A percentile compares a stretch with the other conserved stretches of the same genome.
phyloP scores from a whole-genome alignment of 37 sponge, comb jelly and placozoan species.

The Hexactinellida sp. region DNA sequence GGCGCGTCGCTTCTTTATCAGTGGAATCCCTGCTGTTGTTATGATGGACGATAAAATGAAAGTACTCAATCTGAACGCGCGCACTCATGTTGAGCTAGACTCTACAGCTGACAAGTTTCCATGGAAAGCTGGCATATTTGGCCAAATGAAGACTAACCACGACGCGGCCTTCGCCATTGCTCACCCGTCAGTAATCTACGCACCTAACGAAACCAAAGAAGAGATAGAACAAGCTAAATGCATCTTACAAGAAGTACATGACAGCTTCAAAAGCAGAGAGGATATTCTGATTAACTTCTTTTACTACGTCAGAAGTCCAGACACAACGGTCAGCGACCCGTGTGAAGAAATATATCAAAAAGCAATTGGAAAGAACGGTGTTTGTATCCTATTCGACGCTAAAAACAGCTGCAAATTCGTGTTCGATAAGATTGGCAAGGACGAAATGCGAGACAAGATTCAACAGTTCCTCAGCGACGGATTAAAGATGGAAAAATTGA shows the following conservation, averaged over 20 bases:
- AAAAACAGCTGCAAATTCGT: neutral
- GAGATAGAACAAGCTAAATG: neutral
- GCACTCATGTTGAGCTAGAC: neutral
- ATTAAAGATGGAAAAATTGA: neutral
- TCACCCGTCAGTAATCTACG: neutral
- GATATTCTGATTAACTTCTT: neutral
- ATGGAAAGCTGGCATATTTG: neutral
- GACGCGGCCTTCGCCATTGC: neutral
- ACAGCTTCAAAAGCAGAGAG: neutral
- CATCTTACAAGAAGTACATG: neutral
- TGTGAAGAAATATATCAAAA: neutral
- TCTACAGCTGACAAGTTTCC: neutral
- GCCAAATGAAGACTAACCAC: neutral
- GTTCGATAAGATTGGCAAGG: neutral
- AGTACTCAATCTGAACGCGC: neutral
- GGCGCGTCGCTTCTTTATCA: constrained; percentile 12
- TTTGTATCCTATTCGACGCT: neutral
- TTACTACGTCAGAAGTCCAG: neutral
- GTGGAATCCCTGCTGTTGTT: neutral
- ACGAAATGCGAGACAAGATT: neutral
- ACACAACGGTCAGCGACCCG: neutral
- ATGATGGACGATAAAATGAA: constrained; percentile 9
- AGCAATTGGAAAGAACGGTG: neutral
- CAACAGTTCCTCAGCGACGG: neutral
- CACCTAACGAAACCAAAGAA: neutral